Evolutionary conservation across 2,888 invertebrate genomes (phyloP).

Genomic region (Aromia moschata): DNA sequence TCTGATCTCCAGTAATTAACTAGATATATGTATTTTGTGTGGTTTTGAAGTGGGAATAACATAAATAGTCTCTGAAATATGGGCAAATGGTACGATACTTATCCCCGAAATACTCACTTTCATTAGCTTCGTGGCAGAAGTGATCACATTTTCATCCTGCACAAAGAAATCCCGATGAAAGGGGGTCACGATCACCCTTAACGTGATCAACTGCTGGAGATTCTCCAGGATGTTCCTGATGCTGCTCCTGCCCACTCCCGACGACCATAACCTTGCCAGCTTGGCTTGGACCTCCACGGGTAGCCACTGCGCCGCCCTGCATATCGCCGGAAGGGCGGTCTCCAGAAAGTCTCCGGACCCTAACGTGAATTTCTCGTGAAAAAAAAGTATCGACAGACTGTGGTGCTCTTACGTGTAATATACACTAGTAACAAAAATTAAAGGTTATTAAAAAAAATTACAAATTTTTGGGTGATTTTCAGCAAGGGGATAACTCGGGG

Average conservation of each 20-base stretch:
- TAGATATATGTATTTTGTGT: too few relatives aligned
- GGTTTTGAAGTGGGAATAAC: too few relatives aligned
- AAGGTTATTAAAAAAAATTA: too few relatives aligned
- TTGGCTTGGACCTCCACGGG: conserved; percentile 80
- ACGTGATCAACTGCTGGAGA: conserved; percentile 87
- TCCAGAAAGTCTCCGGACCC: conserved; percentile 85
- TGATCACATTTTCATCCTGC: conserved; percentile 86
- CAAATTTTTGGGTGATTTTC: too few relatives aligned
- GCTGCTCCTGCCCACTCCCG: conserved; percentile 68
- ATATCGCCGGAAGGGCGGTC: conserved; percentile 80
- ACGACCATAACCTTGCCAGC: conserved; percentile 86
- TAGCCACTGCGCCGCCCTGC: conserved; percentile 79
- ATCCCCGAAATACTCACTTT: too few relatives aligned
- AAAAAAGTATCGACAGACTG: too few relatives aligned
- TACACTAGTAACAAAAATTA: too few relatives aligned
- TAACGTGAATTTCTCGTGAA: conserved; percentile 53
- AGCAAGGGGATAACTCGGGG: too few relatives aligned
- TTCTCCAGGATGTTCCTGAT: conserved; percentile 77
- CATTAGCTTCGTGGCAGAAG: conserved; percentile 87
- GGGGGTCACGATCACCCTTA: conserved; percentile 82
- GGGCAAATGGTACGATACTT: too few relatives aligned
- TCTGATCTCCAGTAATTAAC: too few relatives aligned
- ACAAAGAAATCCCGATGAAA: conserved; percentile 78
- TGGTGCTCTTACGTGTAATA: too few relatives aligned
- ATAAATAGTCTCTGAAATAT: too few relatives aligned